Base-by-base conservation (phyloP, 2,113 vertebrate genomes). In the Tretioscincus oriximinensis region DNA sequence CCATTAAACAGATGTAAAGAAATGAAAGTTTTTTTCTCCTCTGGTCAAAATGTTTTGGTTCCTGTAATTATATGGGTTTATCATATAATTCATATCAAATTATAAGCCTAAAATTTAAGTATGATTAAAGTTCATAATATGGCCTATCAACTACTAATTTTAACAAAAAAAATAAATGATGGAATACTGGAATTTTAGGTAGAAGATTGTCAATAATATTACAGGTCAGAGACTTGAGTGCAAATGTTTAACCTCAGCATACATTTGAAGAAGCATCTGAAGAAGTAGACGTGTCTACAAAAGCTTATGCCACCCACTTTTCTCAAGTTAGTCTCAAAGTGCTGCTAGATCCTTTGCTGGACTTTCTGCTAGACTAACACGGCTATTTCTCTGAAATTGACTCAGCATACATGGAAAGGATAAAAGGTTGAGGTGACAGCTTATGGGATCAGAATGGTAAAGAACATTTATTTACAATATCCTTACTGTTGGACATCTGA, bases 1-100 rank as follows among this genome's bases (percentile, higher is more conserved):
- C 8, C 1, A 0, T 24, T 22, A 31, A 67, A 76, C 20, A 14
- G 0, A 1, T 5, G 0, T 0, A 1, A 28, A n/a, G 1, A 86
- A n/a, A 20, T 60, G 28, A 81, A 12, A 76, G 67, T 41, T 66
- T 24, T n/a, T 24, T n/a, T 81, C 20, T 14, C 29, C 18, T 24
- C 18, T 14, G 9, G 49, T 51, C 26, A 77, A 31, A 7, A 35
- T 2, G 5, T 75, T 67, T 76, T 76, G 9, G 45, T 75, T 24
- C 35, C 26, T 60, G 11, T 24, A 61, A 5, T 47, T 24, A 68
- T 5, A 54, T 35, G 63, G n/a, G 10, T 54, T 68, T 60, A 60
- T 9, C 21, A 75, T 22, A 10, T 22, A 41, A 41, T 41, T 41
- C 35, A 41, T 41, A 41, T 41, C 35, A 41, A 41, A 41, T 41